Conservation (phyloP, 1,140 invertebrate species). For the Drosophila fuyamai region DNA sequence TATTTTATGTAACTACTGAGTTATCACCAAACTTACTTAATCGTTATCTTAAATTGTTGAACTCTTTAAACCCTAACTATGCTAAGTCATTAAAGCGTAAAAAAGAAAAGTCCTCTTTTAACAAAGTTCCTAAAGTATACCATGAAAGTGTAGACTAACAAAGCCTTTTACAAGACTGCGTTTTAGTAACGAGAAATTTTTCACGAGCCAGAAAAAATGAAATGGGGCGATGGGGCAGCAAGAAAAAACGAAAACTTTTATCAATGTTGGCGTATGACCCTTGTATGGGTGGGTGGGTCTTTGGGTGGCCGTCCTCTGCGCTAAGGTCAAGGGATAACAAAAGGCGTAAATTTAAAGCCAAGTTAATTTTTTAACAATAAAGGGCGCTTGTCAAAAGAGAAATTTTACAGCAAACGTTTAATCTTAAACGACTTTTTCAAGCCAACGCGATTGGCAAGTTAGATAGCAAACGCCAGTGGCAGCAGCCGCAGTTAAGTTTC, state of each 20-base stretch:
- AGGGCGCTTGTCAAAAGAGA: conserved; percentile 71
- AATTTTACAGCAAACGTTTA: conserved; percentile 76
- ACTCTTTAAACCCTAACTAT: conserved; percentile 3
- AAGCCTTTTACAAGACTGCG: conserved; percentile 45
- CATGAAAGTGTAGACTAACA: conserved; percentile 48
- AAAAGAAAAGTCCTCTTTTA: neutral
- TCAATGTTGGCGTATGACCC: conserved; percentile 58
- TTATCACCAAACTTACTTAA: neutral
- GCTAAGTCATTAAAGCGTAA: conserved; percentile 21
- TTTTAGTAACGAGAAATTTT: conserved; percentile 60
- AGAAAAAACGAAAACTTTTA: conserved; percentile 66
- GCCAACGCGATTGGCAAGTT: conserved; percentile 29
- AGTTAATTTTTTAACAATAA: conserved; percentile 83
- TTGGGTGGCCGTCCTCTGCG: conserved; percentile 27
- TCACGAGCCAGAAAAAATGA: conserved; percentile 32
- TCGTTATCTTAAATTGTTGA: neutral
- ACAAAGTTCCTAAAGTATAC: conserved; percentile 22
- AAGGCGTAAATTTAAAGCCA: conserved; percentile 80
- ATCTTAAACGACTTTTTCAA: conserved; percentile 68
- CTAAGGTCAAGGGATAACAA: conserved; percentile 77
- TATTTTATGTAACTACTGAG: neutral
- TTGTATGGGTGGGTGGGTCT: conserved; percentile 9
- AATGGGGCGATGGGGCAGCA: conserved; percentile 17
- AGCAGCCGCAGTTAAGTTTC: conserved; percentile 32
- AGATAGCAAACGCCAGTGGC: conserved; percentile 37